A percentile compares a stretch with the other conserved stretches of the same genome.
Evolutionary conservation across 2,113 vertebrate genomes (phyloP).

Genomic region (Bambusicola thoracicus): DNA sequence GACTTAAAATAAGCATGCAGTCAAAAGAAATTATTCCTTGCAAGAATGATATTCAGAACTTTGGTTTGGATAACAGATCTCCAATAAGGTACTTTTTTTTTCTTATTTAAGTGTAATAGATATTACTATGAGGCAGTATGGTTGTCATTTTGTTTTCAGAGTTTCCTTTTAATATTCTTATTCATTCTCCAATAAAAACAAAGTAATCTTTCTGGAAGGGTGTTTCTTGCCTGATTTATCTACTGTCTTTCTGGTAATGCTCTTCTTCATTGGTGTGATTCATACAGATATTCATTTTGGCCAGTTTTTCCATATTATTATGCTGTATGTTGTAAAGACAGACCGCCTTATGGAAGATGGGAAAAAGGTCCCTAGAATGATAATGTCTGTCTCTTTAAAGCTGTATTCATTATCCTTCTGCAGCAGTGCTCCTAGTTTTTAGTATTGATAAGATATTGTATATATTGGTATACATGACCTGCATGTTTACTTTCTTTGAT

Average conservation of each 20-base stretch:
- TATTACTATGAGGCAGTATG: background rate
- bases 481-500: background rate
- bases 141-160: background rate
- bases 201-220: background rate
- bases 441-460: background rate
- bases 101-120: background rate
- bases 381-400: background rate
- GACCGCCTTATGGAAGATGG: background rate
- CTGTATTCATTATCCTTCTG: background rate
- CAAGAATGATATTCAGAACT: background rate
- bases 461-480: background rate
- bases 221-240: slow-evolving; percentile 4
- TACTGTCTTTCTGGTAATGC: background rate
- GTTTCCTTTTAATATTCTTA: slow-evolving; percentile 25
- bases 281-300: background rate
- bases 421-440: background rate
- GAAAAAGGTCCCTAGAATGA: background rate
- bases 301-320: background rate
- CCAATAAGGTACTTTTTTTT: background rate
- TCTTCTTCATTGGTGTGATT: background rate
- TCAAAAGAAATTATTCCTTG: background rate
- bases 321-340: background rate
- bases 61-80: background rate
- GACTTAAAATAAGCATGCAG: background rate
- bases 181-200: background rate